phyloP scores from a whole-genome alignment of 2,113 vertebrate genomes.

The rat (Rattus norvegicus) region DNA sequence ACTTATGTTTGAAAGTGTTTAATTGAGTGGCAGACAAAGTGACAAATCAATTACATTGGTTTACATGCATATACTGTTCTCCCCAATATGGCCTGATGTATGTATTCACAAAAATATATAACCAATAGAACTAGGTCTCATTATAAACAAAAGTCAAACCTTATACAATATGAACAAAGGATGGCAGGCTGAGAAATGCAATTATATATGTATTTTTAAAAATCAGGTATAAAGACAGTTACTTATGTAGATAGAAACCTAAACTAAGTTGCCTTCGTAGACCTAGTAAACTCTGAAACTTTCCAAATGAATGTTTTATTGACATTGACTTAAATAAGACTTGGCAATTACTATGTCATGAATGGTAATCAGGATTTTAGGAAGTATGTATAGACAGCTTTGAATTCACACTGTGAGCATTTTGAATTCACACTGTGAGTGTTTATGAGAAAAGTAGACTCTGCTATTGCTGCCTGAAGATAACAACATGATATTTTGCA shows the following conservation, averaged over 20 bases:
- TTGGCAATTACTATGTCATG: background rate
- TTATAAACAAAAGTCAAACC: background rate
- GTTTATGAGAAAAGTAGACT: background rate
- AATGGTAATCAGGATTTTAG: background rate
- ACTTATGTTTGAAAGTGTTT: too few species aligned
- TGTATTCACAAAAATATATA: background rate
- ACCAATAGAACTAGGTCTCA: background rate
- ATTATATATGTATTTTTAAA: slow-evolving; percentile 16
- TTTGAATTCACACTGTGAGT: background rate
- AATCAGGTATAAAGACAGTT: background rate
- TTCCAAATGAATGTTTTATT: background rate
- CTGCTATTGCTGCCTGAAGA: slow-evolving; percentile 11
- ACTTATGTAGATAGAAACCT: background rate
- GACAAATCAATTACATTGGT: background rate
- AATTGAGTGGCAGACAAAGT: too few species aligned
- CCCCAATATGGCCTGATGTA: background rate
- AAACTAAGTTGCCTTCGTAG: background rate
- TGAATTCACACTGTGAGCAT: background rate
- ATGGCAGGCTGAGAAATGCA: background rate
- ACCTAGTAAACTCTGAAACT: background rate
- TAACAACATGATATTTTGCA: background rate
- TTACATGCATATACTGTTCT: slow-evolving; percentile 2
- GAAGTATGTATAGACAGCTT: background rate
- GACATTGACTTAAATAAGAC: background rate
- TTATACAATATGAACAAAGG: background rate